Conservation (phyloP, 2,888 invertebrate species). For the Agonum fuliginosum region DNA sequence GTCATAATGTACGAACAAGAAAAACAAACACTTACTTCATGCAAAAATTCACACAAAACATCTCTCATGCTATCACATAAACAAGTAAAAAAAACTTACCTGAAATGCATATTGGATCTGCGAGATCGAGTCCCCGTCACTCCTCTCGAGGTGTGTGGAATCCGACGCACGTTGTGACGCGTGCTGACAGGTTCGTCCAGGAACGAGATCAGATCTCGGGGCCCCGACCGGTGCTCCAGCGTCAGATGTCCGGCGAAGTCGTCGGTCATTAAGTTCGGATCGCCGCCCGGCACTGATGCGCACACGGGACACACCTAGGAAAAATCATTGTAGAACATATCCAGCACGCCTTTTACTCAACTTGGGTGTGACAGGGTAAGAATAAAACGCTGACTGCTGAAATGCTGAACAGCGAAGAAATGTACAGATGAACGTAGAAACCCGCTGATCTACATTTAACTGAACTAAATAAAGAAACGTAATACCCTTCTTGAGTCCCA, state of each 20-base stretch:
- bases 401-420: no score
- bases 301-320: slow-evolving; percentile 96
- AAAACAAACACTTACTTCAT: background rate
- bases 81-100: slow-evolving; percentile 76
- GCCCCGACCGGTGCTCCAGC: slow-evolving; percentile 88
- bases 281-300: slow-evolving; percentile 96
- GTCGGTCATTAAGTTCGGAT: slow-evolving; percentile 98
- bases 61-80: background rate
- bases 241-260: slow-evolving; percentile 98
- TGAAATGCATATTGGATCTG: slow-evolving; percentile 96
- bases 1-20: background rate
- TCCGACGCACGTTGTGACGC: slow-evolving; percentile 72
- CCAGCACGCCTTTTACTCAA: background rate
- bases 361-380: no score
- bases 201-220: slow-evolving; percentile 94
- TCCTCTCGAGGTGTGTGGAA: slow-evolving; percentile 77
- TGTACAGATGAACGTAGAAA: no score
- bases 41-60: background rate
- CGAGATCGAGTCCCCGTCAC: slow-evolving; percentile 86
- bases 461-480: no score
- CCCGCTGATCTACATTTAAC: no score
- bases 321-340: slow-evolving; percentile 52
- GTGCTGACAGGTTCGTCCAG: slow-evolving; percentile 90
- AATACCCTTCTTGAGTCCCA: no score
- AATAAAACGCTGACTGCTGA: no score